Evolutionary conservation across 2,113 vertebrate genomes (phyloP).

Genomic region (Tachysurus fulvidraco): DNA sequence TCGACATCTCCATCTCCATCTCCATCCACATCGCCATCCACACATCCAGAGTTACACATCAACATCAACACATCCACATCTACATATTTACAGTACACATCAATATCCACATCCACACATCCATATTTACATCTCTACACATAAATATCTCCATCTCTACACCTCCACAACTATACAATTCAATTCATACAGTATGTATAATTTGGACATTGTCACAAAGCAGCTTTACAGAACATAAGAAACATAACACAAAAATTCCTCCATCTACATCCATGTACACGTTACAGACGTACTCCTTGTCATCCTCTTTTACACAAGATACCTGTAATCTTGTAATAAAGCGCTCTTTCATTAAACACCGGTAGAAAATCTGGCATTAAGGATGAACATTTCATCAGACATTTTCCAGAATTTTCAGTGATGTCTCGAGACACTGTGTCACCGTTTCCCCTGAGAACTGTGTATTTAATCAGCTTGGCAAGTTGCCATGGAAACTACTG

Average conservation of each 20-base stretch:
- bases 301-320: not conserved
- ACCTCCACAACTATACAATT: not conserved
- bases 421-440: not conserved
- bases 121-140: not conserved
- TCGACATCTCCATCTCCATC: not conserved
- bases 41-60: too few species aligned
- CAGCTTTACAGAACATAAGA: too few species aligned
- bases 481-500: constrained; percentile 73
- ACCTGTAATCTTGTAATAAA: not conserved
- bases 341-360: not conserved
- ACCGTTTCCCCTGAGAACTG: not conserved
- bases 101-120: not conserved
- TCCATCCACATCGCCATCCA: too few species aligned
- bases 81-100: not conserved
- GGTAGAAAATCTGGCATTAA: not conserved
- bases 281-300: not conserved
- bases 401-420: not conserved
- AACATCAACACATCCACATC: not conserved
- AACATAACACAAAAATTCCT: too few species aligned
- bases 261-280: too few species aligned
- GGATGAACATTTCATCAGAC: not conserved
- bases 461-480: constrained; percentile 50
- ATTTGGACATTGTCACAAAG: too few species aligned
- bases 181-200: too few species aligned
- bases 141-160: not conserved